These are phyloP conservation scores for Halocynthia aurantium DNA, from an alignment of 23 tunicate genomes.

Conservation along the genomic window DNA sequence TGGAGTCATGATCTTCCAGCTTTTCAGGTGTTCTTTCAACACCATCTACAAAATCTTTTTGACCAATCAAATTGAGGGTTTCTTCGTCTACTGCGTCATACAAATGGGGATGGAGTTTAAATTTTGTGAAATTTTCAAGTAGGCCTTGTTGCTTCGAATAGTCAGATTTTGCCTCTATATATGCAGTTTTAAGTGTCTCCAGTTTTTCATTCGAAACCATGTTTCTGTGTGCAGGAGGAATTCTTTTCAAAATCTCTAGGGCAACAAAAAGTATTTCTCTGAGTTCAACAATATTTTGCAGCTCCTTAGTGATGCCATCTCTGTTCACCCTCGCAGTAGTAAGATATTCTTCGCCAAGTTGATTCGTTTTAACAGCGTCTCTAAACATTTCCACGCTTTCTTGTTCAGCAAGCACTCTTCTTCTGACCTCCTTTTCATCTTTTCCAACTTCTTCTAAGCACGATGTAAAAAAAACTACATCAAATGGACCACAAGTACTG, in stretches of 20 bases:
- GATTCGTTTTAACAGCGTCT: conserved; percentile 23
- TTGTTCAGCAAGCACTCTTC: conserved; percentile 57
- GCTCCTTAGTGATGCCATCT: conserved; percentile 18
- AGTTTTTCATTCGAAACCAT: neutral
- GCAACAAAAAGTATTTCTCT: conserved; percentile 65
- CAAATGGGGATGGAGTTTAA: neutral
- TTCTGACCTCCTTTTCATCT: conserved; percentile 45
- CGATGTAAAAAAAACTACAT: conserved; percentile 21
- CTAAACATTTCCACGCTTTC: conserved; percentile 78
- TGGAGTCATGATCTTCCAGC: neutral
- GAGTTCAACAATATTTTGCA: conserved; percentile 29
- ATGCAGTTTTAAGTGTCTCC: neutral
- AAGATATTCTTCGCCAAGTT: conserved; percentile 27
- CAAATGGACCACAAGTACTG: conserved; percentile 16
- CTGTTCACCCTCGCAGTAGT: conserved; percentile 43
- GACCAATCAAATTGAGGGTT: neutral
- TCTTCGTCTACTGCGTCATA: neutral
- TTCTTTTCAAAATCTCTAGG: conserved; percentile 27
- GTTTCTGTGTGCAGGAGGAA: neutral
- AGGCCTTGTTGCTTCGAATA: neutral
- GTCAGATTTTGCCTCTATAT: no score
- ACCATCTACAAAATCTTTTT: neutral
- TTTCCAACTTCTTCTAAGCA: conserved; percentile 21
- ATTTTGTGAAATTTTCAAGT: neutral
- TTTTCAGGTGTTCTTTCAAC: neutral